Evolutionary conservation across 2,888 invertebrate genomes (phyloP).

Genomic region (Leptura quadrifasciata): DNA sequence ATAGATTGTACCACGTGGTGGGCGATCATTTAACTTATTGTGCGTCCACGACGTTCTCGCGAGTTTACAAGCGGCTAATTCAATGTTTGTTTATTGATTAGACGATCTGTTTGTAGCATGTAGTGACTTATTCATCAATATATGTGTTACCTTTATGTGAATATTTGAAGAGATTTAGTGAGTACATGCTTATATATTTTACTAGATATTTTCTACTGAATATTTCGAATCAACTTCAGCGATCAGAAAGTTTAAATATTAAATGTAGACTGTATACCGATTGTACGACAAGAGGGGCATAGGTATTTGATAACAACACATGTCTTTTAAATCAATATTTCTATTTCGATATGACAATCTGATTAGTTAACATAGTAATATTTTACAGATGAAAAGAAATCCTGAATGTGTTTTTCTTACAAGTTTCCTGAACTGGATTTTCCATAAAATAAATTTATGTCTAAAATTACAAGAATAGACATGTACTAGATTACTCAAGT

Average conservation of each 20-base stretch:
- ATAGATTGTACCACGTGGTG: slow-evolving; percentile 26
- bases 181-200: neutral
- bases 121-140: neutral
- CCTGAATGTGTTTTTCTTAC: too few species aligned
- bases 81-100: slow-evolving; percentile 1
- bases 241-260: neutral
- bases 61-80: neutral
- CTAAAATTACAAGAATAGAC: too few species aligned
- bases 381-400: too few species aligned
- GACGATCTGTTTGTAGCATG: neutral
- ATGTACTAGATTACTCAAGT: too few species aligned
- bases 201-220: neutral
- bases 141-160: neutral
- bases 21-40: slow-evolving; percentile 27
- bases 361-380: too few species aligned
- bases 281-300: neutral
- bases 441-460: too few species aligned
- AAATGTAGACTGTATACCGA: neutral
- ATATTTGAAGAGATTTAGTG: neutral
- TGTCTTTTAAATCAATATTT: too few species aligned
- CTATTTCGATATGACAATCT: too few species aligned
- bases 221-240: neutral
- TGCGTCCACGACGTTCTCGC: neutral
- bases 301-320: too few species aligned
- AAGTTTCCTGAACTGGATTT: too few species aligned